phyloP scores from a whole-genome alignment of 1,140 invertebrate genomes.

The Cyclargus thomasi region DNA sequence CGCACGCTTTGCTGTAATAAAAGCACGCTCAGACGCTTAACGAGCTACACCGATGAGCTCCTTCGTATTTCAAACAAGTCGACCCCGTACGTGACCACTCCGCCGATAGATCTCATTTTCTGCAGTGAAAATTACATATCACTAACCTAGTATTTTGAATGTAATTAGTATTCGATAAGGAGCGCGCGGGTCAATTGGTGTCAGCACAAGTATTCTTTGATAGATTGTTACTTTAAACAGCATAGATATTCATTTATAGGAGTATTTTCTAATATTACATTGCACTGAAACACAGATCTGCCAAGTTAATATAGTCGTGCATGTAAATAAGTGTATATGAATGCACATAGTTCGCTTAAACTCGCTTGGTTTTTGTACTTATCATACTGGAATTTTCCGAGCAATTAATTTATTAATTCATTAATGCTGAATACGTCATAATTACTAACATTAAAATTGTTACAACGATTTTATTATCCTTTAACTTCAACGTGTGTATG shows the following conservation, averaged over 20 bases:
- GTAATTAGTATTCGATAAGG: neutral
- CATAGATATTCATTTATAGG: too few relatives aligned
- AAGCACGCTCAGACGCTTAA: constrained; percentile 72
- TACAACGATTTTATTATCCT: neutral
- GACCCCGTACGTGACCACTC: constrained; percentile 64
- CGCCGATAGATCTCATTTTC: constrained; percentile 63
- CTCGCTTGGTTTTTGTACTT: neutral
- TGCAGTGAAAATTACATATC: constrained; percentile 27
- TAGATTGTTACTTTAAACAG: neutral
- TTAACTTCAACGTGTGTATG: neutral
- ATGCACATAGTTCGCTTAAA: neutral
- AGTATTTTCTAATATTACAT: too few relatives aligned
- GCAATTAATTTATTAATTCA: neutral
- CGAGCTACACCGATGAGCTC: constrained; percentile 66
- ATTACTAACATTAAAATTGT: neutral
- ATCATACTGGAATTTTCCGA: neutral
- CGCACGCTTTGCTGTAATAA: constrained; percentile 63
- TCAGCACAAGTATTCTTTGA: neutral
- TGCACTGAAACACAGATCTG: neutral
- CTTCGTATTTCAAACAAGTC: constrained; percentile 71
- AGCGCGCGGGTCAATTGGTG: neutral
- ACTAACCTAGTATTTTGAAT: constrained; percentile 10
- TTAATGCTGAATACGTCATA: neutral
- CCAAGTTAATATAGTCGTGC: neutral
- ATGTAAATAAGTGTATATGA: neutral